Base-by-base conservation (phyloP, 2,113 vertebrate species). In the Ameiurus melas region DNA sequence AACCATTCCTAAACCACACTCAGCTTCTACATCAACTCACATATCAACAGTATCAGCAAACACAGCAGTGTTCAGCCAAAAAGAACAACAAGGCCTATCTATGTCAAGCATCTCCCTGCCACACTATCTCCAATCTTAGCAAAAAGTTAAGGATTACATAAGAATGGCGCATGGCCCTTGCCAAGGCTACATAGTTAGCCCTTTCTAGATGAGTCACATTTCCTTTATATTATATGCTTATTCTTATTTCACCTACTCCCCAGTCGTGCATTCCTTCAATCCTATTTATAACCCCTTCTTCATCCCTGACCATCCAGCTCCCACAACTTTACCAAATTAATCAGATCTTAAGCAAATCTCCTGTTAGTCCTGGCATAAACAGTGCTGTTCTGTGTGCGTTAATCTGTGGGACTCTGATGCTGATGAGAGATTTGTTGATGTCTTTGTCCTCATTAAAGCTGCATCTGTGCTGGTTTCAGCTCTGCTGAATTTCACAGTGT, bases 121-220 rank as follows among this genome's bases (percentile, higher is more conserved):
- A 20, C 57, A 51, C 27, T 55, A 25, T 86, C 30, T 81, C 36
- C 58, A 82, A 43, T 83, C 73, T 90, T 88, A 75, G 71, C 66
- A 83, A 70, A 62, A 84, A 87, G 75, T 80, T 89, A 58, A 62
- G 36, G 58, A 81, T 90, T 90, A 89, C 53, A 47, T 87, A 90
- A 90, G 77, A 78, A 73, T 68, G 85, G 70, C 85, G 71, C 81
- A 58, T 43, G 27, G 77, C 25, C 75, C 77, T 90, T 86, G 89
- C 84, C 86, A 87, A 83, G 13, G 30, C 64, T 90, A 71, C 81
- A 85, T 68, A 81, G 82, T 73, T 88, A 84, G 39, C 58, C 57
- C 60, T 85, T 57, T 58, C 25, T n/a, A 60, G 5, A 68, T 85
- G 87, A 88, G 82, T 88, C 87, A 88, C 87, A 85, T 55, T 78